These are phyloP conservation scores for Calyptomena viridis DNA, from an alignment of 2,113 vertebrate genomes.

Conservation along the genomic window DNA sequence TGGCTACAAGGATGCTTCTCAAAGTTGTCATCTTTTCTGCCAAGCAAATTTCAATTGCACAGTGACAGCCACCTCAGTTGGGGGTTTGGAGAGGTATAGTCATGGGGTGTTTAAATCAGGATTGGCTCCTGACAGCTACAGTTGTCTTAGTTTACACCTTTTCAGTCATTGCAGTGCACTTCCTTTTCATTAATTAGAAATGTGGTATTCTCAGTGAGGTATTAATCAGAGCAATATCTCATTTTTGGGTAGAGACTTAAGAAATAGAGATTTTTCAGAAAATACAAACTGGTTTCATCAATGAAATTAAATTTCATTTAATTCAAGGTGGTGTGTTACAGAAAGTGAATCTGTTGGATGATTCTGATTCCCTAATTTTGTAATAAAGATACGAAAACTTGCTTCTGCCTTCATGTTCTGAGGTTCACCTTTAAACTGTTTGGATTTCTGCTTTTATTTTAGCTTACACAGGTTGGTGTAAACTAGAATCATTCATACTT, in stretches of 20 bases:
- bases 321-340: neutral
- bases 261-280: neutral
- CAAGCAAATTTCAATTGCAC: neutral
- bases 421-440: neutral
- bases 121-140: neutral
- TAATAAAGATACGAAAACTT: neutral
- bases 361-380: neutral
- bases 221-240: neutral
- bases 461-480: neutral
- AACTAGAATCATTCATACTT: neutral
- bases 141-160: neutral
- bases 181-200: neutral
- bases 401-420: neutral
- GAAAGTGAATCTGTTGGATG: neutral
- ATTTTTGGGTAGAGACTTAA: neutral
- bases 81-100: neutral
- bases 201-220: neutral
- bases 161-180: neutral
- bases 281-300: neutral
- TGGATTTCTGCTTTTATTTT: neutral
- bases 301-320: neutral
- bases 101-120: neutral
- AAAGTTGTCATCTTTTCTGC: neutral
- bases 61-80: neutral
- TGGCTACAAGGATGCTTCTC: neutral